Conservation (phyloP, 2,113 vertebrate genomes). For the Greenwoodochromis staneri region DNA sequence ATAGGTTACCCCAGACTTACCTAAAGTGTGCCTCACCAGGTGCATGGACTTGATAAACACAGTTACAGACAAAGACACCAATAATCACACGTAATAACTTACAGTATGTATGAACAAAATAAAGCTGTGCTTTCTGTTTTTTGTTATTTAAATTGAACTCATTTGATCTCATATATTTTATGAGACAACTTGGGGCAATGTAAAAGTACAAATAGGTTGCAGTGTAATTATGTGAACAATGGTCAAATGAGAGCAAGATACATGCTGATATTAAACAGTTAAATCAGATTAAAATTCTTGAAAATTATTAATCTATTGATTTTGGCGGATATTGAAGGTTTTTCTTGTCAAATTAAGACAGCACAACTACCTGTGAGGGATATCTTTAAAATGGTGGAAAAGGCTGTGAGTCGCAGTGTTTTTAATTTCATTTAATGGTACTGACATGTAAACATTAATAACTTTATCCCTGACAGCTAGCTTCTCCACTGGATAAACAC, state of each 20-base stretch:
- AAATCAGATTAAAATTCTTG: neutral
- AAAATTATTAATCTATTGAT: neutral
- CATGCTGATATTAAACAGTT: neutral
- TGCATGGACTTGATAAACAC: slow-evolving; percentile 3
- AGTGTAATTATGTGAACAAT: neutral
- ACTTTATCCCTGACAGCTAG: neutral
- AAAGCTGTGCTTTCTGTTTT: neutral
- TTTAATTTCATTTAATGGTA: neutral
- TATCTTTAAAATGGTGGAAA: neutral
- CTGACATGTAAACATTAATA: neutral
- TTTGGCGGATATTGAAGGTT: neutral
- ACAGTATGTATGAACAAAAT: neutral
- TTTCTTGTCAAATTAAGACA: neutral
- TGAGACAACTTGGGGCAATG: neutral
- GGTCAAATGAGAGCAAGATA: neutral
- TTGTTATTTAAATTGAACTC: neutral
- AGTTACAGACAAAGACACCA: neutral
- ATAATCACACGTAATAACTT: neutral
- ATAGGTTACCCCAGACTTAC: neutral
- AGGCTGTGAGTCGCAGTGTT: neutral
- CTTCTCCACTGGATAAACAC: neutral
- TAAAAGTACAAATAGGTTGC: neutral
- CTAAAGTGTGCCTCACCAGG: neutral
- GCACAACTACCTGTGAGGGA: neutral
- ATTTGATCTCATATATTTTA: neutral